A percentile compares a stretch with the other conserved stretches of the same genome.
Evolutionary conservation across 2,113 vertebrate genomes (phyloP).

Genomic region (Anhinga anhinga): DNA sequence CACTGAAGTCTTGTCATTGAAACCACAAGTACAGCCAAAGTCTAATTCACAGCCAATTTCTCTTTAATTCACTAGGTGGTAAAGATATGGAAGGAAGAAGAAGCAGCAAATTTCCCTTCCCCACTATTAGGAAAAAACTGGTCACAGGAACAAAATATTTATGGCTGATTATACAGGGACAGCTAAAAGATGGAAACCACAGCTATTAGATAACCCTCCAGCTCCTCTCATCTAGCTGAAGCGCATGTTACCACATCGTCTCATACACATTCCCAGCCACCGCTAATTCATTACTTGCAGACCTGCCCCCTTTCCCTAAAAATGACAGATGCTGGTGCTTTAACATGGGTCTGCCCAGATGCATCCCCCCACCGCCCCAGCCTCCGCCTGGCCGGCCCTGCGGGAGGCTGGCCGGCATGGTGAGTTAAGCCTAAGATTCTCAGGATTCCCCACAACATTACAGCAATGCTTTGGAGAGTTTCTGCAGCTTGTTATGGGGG

Average conservation of each 20-base stretch:
- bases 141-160: neutral
- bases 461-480: constrained; percentile 85
- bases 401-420: constrained; percentile 67
- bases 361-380: neutral
- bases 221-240: neutral
- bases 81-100: neutral
- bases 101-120: neutral
- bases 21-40: neutral
- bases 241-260: neutral
- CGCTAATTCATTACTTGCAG: constrained; percentile 17
- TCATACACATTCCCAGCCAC: constrained; percentile 15
- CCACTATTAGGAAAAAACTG: neutral
- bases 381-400: constrained; percentile 34
- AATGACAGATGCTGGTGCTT: constrained; percentile 41
- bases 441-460: constrained; percentile 92
- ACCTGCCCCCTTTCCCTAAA: constrained; percentile 54
- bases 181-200: neutral
- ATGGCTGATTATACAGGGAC: neutral
- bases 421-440: constrained; percentile 86
- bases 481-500: constrained; percentile 93
- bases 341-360: neutral
- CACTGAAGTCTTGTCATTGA: neutral
- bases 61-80: neutral
- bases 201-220: neutral
- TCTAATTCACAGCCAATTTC: neutral